Base-by-base conservation (phyloP, 2,113 vertebrate genomes). In the Elachura formosa region DNA sequence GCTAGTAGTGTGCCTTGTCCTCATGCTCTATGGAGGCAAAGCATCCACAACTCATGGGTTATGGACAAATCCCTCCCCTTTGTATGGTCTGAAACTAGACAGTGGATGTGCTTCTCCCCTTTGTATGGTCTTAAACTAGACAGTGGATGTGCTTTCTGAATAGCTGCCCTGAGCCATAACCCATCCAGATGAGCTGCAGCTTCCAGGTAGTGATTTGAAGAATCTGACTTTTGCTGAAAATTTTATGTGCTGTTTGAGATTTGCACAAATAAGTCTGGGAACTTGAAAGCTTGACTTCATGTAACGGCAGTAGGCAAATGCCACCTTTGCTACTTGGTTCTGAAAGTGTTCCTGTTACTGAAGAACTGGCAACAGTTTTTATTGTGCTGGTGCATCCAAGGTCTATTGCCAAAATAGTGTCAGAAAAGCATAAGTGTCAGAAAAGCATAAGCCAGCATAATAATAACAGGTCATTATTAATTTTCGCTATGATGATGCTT, bases 401-500 rank as follows among this genome's bases (percentile, higher is more conserved):
- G 76, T 26, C 29, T 66, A 2, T 36, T 76, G 40, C 72, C 93
- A 87, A 73, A 84, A 68, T 31, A 51, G 40, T 43, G 56, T 75
- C 48, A 96, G 81, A 62, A 93, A 89, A 68, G n/a, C 63, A 68
- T 36, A 45, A 79, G 83, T 43, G 56, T 75, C 48, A 96, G 81
- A 62, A 93, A 89, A 68, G n/a, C 63, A 68, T 36, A 45, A 79
- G 83, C n/a, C 4, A 10, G 4, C 69, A 73, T n/a, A n/a, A n/a
- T n/a, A 87, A 68, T 85, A 90, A 31, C 38, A 87, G 19, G 54
- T 84, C 43, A 33, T 64, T 85, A 72, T 79, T 94, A 81, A n/a
- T 94, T 95, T 95, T 58, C 14, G n/a, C 77, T 87, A 28, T 89
- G 74, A 73, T 85, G 62, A 73, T 91, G 36, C 55, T 85, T 74